Conservation (phyloP, 2,888 invertebrate species). For the Parnassius smintheus region DNA sequence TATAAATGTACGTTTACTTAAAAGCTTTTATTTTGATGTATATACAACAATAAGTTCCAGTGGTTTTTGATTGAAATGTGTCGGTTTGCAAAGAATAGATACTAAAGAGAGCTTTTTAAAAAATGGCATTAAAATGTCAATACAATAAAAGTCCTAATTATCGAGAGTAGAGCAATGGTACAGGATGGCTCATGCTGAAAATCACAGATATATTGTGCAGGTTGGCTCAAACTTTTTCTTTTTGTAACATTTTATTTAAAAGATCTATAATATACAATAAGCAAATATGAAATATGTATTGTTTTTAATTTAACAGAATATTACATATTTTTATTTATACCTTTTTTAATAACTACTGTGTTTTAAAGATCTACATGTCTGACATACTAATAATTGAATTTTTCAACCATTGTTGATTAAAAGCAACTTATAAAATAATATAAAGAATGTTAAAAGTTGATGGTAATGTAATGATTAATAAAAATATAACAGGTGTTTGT, state of each 20-base stretch:
- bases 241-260: too few species aligned
- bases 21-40: slow-evolving; percentile 20
- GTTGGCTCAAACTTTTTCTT: slow-evolving; percentile 58
- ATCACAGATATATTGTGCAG: slow-evolving; percentile 88
- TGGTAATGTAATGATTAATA: neutral
- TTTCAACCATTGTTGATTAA: too few species aligned
- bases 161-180: slow-evolving; percentile 65
- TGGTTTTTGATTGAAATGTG: slow-evolving; percentile 39
- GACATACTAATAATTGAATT: too few species aligned
- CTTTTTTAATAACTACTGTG: too few species aligned
- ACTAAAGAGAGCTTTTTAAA: slow-evolving; percentile 41
- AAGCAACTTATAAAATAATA: too few species aligned
- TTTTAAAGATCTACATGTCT: too few species aligned
- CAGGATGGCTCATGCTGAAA: slow-evolving; percentile 82
- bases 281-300: too few species aligned
- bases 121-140: slow-evolving; percentile 51
- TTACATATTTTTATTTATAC: too few species aligned
- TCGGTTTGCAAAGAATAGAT: slow-evolving; percentile 35
- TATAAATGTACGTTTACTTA: slow-evolving; percentile 20
- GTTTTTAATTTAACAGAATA: too few species aligned
- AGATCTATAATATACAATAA: too few species aligned
- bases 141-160: slow-evolving; percentile 42
- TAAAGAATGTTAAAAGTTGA: too few species aligned
- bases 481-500: slow-evolving; percentile 87
- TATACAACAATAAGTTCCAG: slow-evolving; percentile 11